Conservation (phyloP, 2,888 invertebrate species). For the Iselma pallidipennis region DNA sequence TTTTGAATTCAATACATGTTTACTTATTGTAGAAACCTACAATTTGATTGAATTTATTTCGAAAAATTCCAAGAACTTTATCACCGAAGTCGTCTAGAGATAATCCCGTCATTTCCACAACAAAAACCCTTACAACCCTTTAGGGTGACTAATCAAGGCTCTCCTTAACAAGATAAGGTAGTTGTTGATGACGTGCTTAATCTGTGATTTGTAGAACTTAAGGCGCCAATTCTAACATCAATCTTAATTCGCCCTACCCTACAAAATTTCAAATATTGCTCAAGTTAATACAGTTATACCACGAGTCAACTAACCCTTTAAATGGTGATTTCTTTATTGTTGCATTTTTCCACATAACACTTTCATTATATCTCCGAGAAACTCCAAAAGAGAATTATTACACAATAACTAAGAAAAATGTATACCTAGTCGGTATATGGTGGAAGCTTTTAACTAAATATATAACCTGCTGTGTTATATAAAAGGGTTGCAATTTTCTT, state of each 20-base stretch:
- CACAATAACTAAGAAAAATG: neutral
- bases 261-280: no score
- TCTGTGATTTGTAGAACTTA: neutral
- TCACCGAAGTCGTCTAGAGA: neutral
- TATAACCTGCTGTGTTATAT: no score
- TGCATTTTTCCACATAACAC: no score
- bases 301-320: no score
- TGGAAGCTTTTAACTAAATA: neutral
- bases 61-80: no score
- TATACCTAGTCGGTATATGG: neutral
- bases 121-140: neutral
- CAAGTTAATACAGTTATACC: no score
- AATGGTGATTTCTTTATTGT: no score
- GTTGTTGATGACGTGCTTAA: neutral
- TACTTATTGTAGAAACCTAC: no score
- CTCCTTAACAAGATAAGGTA: neutral
- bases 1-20: no score
- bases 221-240: neutral
- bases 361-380: no score
- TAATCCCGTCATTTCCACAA: neutral
- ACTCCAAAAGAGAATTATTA: neutral
- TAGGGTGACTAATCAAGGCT: neutral
- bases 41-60: no score
- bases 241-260: no score
- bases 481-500: neutral